Conservation (phyloP, 2,888 invertebrate species). For the Pasiphila rectangulata region DNA sequence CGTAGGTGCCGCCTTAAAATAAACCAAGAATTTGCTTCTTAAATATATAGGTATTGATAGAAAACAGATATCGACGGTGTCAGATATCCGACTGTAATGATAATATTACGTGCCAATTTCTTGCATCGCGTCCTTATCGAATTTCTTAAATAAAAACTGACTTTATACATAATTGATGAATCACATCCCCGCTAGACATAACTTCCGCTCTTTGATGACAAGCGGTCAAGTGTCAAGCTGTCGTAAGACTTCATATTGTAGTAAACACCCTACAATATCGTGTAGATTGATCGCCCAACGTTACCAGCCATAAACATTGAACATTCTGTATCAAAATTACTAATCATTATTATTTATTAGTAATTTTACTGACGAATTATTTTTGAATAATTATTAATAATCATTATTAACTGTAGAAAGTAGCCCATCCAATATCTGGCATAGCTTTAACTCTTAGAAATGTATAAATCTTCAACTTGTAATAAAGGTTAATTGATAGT, state of each 20-base stretch:
- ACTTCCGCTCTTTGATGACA: constrained; percentile 33
- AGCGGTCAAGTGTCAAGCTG: constrained; percentile 37
- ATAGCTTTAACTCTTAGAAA: no score
- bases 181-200: constrained; percentile 30
- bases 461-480: no score
- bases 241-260: constrained; percentile 30
- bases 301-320: no score
- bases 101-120: constrained; percentile 49
- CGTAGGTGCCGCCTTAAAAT: constrained; percentile 43
- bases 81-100: constrained; percentile 51
- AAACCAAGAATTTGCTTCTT: constrained; percentile 47
- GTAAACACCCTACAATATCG: constrained; percentile 16
- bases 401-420: no score
- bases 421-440: no score
- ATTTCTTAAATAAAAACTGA: neutral
- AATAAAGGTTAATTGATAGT: no score
- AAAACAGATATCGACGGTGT: constrained; percentile 57
- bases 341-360: no score
- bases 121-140: constrained; percentile 21
- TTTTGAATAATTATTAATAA: no score
- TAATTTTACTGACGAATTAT: no score
- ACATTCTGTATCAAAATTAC: no score
- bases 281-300: no score
- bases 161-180: constrained; percentile 27
- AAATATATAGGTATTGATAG: constrained; percentile 46